Base-by-base conservation (phyloP, 2,113 vertebrate genomes). In the Peucedramus taeniatus region DNA sequence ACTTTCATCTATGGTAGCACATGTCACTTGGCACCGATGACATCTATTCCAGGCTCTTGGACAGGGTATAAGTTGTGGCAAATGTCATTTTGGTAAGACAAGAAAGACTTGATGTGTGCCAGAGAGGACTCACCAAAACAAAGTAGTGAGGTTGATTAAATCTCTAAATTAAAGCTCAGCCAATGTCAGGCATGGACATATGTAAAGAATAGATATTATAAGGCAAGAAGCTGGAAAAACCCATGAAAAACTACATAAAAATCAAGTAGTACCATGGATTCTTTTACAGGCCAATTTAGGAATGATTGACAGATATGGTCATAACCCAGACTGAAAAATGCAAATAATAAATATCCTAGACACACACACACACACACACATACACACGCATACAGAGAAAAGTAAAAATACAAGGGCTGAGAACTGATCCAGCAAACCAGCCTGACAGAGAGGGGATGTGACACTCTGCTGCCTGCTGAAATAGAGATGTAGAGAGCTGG, bases 121-220 rank as follows among this genome's bases (percentile, higher is more conserved):
- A 40, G 23, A 84, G n/a, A 42, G 16, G 5, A 12, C 16, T 68
- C 24, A 57, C 57, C 30, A 40, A 65, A 77, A 39, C 37, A 65
- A 6, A 0, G 0, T 0, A 1, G 10, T 28, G 14, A 19, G 50
- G 18, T 0, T 3, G 45, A 53, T 90, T 64, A 19, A 20, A 4
- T 26, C 33, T 66, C 42, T 54, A 20, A 87, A 50, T 74, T 69
- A 69, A 76, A 69, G 13, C 17, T 19, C 11, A 47, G 4, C 13
- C 59, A 47, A 5, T 37, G 11, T 61, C 39, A 77, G 59, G 14
- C 8, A 50, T 8, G 39, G 22, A 19, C 8, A n/a, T 37, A 37
- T 22, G n/a, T 76, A 68, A 72, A 87, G 22, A 33, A 39, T 9
- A 47, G 9, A 13, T 37, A 1, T 28, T 83, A 17, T 33, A 69